Evolutionary conservation across 2,797 vertebrate species (phyloP).

Genomic region (Mustela erminea): DNA sequence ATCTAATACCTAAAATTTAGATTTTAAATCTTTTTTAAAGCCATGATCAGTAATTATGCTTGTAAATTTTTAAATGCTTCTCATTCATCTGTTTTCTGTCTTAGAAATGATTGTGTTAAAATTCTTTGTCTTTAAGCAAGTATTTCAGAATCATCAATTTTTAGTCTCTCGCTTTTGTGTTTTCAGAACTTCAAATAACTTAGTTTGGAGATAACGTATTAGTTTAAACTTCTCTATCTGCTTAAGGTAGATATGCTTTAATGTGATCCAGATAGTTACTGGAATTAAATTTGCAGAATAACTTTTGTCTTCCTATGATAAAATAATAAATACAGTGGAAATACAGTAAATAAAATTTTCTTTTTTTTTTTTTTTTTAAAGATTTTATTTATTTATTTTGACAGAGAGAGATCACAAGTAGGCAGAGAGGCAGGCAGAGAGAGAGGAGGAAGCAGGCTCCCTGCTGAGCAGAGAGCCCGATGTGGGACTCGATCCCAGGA

Average conservation of each 20-base stretch:
- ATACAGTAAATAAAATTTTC: background rate
- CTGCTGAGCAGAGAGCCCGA: no score
- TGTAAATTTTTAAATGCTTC: background rate
- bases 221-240: background rate
- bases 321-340: background rate
- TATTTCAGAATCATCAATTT: background rate
- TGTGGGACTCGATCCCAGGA: no score
- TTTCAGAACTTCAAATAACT: background rate
- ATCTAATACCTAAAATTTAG: background rate
- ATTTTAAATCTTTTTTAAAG: background rate
- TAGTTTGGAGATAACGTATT: background rate
- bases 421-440: no score
- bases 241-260: background rate
- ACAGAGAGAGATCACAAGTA: no score
- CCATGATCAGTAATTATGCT: background rate
- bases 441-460: no score
- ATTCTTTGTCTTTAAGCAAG: constrained; percentile 33
- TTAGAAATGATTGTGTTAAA: constrained; percentile 5
- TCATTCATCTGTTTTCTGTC: background rate
- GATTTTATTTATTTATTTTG: no score
- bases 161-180: background rate
- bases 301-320: background rate
- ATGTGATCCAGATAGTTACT: background rate
- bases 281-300: background rate
- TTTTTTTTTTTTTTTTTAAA: no score